Percentiles rank a stretch among this genome's conserved stretches.
These are phyloP conservation scores for Orycteropus afer DNA, from an alignment of 2,113 vertebrate species.

Conservation along the genomic window DNA sequence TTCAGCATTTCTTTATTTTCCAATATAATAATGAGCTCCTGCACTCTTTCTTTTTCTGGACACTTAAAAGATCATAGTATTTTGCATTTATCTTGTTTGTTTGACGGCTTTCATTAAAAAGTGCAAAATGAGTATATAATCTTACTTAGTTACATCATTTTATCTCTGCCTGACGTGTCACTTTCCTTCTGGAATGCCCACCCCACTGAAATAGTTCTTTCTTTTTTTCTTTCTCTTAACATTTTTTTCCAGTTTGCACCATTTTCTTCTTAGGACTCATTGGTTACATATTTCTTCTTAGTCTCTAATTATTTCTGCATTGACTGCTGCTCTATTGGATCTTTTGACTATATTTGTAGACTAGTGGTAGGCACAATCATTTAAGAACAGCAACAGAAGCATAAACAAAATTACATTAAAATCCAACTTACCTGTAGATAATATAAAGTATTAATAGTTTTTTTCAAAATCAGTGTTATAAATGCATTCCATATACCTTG, in stretches of 20 bases:
- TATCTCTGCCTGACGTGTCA: not conserved
- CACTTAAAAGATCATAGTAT: not conserved
- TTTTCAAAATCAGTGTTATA: slow-evolving; percentile 9
- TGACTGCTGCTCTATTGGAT: not conserved
- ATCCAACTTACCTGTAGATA: not conserved
- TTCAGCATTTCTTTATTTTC: slow-evolving; percentile 1
- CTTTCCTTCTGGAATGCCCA: not conserved
- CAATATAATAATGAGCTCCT: not conserved
- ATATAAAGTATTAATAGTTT: not conserved
- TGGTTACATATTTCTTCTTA: not conserved
- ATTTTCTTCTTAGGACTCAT: not conserved
- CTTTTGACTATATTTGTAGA: not conserved
- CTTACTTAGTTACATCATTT: not conserved
- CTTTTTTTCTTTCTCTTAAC: not conserved
- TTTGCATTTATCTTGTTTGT: not conserved
- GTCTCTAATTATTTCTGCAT: not conserved
- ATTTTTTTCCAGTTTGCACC: not conserved
- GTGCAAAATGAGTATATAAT: not conserved
- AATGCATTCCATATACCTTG: not conserved
- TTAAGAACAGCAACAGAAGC: slow-evolving; percentile 6
- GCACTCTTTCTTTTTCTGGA: not conserved
- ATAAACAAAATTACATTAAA: not conserved
- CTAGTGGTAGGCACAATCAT: not conserved
- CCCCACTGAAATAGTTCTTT: not conserved
- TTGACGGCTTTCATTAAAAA: slow-evolving; percentile 24